These are phyloP conservation scores for Cyanoramphus novaezelandiae DNA, from an alignment of 2,113 vertebrate species.

Conservation along the genomic window DNA sequence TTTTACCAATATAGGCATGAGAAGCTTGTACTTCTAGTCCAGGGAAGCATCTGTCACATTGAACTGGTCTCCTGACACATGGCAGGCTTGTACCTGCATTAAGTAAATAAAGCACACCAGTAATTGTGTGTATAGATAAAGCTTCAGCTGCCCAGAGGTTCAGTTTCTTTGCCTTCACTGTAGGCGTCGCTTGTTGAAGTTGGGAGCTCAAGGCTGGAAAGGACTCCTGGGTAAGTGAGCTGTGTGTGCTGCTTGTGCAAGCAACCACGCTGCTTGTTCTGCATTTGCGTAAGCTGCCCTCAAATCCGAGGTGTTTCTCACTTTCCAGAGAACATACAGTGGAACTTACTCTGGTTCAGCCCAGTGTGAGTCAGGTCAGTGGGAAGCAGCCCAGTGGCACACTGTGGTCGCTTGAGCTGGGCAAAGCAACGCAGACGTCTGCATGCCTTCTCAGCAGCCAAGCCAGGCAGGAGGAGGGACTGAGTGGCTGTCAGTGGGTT, in stretches of 20 bases:
- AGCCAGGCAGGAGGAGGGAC: not conserved
- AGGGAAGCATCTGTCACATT: not conserved
- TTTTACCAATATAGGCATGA: not conserved
- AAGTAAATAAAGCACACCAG: not conserved
- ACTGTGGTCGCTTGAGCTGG: accelerated
- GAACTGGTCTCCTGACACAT: not conserved
- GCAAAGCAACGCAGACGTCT: accelerated
- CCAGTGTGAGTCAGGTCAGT: accelerated
- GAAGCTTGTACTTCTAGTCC: not conserved
- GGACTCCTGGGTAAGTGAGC: not conserved
- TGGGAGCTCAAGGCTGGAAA: not conserved
- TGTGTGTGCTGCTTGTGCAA: not conserved
- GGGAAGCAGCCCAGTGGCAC: accelerated
- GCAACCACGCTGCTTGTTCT: accelerated
- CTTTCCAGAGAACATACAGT: not conserved
- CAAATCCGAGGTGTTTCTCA: accelerated
- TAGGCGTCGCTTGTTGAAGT: accelerated
- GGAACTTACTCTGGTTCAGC: not conserved
- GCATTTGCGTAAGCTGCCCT: not conserved
- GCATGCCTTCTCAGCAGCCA: accelerated
- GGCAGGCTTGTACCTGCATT: not conserved
- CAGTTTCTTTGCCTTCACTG: not conserved
- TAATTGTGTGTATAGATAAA: not conserved
- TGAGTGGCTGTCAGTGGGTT: not conserved
- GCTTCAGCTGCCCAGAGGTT: not conserved